Percentiles rank a stretch among this genome's conserved stretches.
phyloP scores from a whole-genome alignment of 2,888 invertebrate species.

The Dysmachus trigonus region DNA sequence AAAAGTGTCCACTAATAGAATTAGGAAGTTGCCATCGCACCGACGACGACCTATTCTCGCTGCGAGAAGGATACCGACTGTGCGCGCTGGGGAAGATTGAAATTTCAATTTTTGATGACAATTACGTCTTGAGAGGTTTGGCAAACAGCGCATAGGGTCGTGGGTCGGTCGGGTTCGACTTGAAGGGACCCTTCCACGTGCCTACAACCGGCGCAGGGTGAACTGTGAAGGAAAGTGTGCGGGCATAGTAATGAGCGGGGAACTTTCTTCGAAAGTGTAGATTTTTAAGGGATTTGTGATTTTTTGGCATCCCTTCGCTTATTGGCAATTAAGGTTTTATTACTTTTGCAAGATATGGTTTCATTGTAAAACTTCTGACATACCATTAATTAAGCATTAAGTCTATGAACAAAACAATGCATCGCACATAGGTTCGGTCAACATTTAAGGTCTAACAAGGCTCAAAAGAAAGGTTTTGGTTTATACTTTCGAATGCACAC shows the following conservation, averaged over 20 bases:
- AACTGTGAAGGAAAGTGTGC: background rate
- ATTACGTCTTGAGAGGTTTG: background rate
- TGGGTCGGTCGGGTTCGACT: background rate
- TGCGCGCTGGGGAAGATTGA: background rate
- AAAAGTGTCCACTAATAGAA: slow-evolving; percentile 6
- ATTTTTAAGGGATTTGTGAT: background rate
- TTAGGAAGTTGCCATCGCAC: background rate
- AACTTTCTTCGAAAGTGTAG: background rate
- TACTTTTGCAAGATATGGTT: background rate
- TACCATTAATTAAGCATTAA: no score
- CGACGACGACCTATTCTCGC: background rate
- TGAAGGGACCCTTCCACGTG: background rate
- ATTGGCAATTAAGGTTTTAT: background rate
- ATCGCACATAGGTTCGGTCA: no score
- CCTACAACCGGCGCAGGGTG: background rate
- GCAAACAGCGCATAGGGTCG: background rate
- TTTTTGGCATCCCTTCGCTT: background rate
- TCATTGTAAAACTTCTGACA: no score
- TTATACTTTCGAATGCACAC: no score
- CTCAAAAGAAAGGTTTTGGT: no score
- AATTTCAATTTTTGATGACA: slow-evolving; percentile 7
- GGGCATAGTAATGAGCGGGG: background rate
- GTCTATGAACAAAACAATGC: no score
- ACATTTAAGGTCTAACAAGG: no score
- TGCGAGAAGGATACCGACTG: background rate